phyloP scores from a whole-genome alignment of 2,888 invertebrate genomes.

The Seira musarum region DNA sequence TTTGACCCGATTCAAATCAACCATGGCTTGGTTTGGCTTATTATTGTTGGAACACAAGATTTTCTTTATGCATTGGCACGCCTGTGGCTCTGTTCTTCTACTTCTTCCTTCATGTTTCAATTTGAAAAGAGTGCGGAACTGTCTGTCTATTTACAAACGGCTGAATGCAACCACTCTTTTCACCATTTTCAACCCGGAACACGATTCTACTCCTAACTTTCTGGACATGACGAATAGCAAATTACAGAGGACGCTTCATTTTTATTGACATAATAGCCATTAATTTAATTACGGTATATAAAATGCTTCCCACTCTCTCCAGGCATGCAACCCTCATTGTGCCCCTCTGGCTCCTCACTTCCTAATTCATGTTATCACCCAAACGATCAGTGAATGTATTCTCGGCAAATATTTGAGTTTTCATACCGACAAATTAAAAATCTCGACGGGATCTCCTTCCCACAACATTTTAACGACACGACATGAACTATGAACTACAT shows the following conservation, averaged over 20 bases:
- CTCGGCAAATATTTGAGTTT: neutral
- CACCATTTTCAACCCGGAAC: neutral
- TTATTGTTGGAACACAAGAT: no score
- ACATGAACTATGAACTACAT: no score
- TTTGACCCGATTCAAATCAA: neutral
- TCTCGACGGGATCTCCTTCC: slow-evolving; percentile 5
- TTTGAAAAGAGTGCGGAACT: slow-evolving; percentile 1
- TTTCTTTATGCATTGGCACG: neutral
- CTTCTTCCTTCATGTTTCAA: neutral
- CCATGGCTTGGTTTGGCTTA: neutral
- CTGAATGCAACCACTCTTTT: neutral
- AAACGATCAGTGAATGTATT: slow-evolving; percentile 1
- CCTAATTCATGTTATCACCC: slow-evolving; percentile 15
- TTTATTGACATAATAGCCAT: slow-evolving; percentile 15
- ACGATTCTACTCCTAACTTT: neutral
- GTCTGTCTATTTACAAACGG: no score
- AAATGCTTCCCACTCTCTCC: slow-evolving; percentile 7
- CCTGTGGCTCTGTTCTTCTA: neutral
- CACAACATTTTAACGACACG: neutral
- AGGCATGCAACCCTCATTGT: neutral
- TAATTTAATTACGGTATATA: neutral
- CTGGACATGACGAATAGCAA: neutral
- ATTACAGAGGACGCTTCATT: neutral
- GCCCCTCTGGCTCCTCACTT: neutral
- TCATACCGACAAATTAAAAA: neutral